Conservation (phyloP, 2,888 invertebrate genomes). For the Lottia gigantea region DNA sequence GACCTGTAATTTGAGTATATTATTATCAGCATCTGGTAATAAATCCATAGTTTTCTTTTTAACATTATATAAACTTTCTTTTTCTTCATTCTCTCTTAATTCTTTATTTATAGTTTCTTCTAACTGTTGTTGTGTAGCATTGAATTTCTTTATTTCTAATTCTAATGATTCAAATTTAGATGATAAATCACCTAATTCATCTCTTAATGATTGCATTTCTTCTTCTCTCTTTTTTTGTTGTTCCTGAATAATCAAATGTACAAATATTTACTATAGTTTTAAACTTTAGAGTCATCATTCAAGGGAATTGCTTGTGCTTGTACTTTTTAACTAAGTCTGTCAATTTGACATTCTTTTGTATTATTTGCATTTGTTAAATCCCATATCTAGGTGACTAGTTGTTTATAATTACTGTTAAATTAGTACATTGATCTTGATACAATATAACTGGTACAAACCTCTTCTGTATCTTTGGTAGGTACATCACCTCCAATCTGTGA, state of each 20-base stretch:
- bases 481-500: slow-evolving; percentile 55
- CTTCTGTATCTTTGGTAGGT: slow-evolving; percentile 58
- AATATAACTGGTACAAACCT: slow-evolving; percentile 38
- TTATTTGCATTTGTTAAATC: too few relatives aligned
- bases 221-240: slow-evolving; percentile 61
- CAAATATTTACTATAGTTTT: neutral
- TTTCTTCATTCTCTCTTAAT: slow-evolving; percentile 61
- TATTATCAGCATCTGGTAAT: slow-evolving; percentile 73
- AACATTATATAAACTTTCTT: slow-evolving; percentile 62
- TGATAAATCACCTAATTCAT: slow-evolving; percentile 55
- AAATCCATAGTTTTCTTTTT: slow-evolving; percentile 74
- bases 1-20: slow-evolving; percentile 67
- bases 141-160: slow-evolving; percentile 60
- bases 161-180: slow-evolving; percentile 58
- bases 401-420: too few relatives aligned
- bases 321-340: too few relatives aligned
- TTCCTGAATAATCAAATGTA: slow-evolving; percentile 46
- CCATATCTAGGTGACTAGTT: too few relatives aligned
- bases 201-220: slow-evolving; percentile 58
- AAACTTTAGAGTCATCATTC: neutral
- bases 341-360: too few relatives aligned
- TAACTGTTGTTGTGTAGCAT: slow-evolving; percentile 61
- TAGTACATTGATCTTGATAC: too few relatives aligned
- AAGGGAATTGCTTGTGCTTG: neutral
- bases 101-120: slow-evolving; percentile 68